Conservation (phyloP, 2,113 vertebrate species). For the Daubentonia madagascariensis region DNA sequence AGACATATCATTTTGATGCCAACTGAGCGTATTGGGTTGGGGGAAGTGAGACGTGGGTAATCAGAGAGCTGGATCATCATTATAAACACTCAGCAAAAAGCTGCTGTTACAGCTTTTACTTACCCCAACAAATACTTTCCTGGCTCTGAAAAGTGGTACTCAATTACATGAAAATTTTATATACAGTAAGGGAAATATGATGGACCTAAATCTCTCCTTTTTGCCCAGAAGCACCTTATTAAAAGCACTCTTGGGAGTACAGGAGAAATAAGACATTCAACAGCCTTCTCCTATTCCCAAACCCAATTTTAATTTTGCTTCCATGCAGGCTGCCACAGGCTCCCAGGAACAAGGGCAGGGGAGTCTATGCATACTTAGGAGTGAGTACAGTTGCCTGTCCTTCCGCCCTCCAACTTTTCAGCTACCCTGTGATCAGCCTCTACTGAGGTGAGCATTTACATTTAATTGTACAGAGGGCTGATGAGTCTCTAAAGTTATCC, state of each 20-base stretch:
- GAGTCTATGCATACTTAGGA: not conserved
- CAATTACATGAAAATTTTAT: not conserved
- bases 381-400: not conserved
- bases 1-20: not conserved
- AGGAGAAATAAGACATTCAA: not conserved
- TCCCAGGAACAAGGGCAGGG: not conserved
- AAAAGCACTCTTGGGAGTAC: not conserved
- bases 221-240: not conserved
- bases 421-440: not conserved
- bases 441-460: not conserved
- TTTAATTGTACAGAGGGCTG: not conserved
- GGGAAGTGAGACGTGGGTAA: not conserved
- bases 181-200: not conserved
- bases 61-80: not conserved
- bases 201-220: not conserved
- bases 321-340: not conserved
- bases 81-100: slow-evolving; percentile 12
- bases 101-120: not conserved
- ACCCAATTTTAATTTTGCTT: not conserved
- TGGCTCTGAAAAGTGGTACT: slow-evolving; percentile 10
- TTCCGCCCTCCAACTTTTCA: not conserved
- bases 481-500: not conserved
- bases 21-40: not conserved
- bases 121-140: not conserved
- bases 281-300: not conserved